These are phyloP conservation scores for Isichthys henryi DNA, from an alignment of 2,113 vertebrate genomes.

Conservation along the genomic window DNA sequence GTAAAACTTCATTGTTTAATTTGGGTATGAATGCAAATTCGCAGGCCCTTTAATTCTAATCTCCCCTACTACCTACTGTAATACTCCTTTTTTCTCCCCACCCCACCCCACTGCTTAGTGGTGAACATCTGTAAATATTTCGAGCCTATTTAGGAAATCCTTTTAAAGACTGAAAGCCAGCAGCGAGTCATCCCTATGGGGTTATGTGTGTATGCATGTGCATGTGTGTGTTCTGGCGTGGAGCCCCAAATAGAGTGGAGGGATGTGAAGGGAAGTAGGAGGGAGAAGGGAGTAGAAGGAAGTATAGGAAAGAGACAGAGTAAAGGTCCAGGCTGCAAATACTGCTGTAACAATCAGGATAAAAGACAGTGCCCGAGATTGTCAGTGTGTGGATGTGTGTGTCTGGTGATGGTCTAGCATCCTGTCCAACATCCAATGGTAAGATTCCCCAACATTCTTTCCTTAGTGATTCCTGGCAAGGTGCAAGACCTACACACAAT, in stretches of 20 bases:
- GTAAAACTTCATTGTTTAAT: background rate
- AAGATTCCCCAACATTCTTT: background rate
- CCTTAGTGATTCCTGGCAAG: background rate
- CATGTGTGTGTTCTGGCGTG: background rate
- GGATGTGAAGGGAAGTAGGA: background rate
- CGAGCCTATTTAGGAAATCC: constrained; percentile 16
- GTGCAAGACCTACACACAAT: background rate
- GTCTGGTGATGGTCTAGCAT: background rate
- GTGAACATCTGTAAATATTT: background rate
- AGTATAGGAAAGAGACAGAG: background rate
- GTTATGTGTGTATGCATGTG: background rate
- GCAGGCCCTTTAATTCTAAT: background rate
- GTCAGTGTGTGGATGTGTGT: background rate
- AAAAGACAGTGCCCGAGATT: background rate
- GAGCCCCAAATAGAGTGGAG: background rate
- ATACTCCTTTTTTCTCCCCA: constrained; percentile 10
- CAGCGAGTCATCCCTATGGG: background rate
- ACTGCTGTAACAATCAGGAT: background rate
- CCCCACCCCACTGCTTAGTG: constrained; percentile 1
- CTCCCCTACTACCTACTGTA: constrained; percentile 26
- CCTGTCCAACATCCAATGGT: background rate
- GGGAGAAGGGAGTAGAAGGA: background rate
- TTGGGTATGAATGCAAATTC: background rate
- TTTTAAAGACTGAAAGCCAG: background rate
- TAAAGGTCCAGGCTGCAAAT: background rate